Evolutionary conservation across 2,888 invertebrate genomes (phyloP), one percentile per base, ranked within the genome.

Genomic region (Clostera curtula): DNA sequence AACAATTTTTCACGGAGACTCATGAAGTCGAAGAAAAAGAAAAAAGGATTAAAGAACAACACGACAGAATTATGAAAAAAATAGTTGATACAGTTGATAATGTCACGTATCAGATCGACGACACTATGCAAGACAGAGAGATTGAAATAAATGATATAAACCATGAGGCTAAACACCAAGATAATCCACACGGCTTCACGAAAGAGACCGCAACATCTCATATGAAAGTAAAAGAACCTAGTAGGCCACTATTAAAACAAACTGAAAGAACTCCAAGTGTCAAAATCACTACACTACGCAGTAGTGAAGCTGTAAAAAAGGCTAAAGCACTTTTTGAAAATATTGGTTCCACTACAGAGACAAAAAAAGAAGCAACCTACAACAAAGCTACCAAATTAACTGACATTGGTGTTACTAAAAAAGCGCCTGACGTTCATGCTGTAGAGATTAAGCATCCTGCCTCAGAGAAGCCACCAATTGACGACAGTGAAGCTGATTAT

Each of bases 311-410:
- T n/a, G 88, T 91, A 1, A 86, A 88, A 25, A 88, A 88, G 64
- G 91, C 91, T 1, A 91, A 90, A 63, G 88, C 87, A 19, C 59
- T 91, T 17, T 91, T 91, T 65, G 91, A 91, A 71, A 90, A 86
- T 36, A 87, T 88, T 37, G 85, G 86, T 14, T 73, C 80, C 8
- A 68, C 71, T 10, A 63, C 70, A 15, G 55, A 64, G 38, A 66
- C 72, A 44, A 49, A 55, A 5, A 66, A 69, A 42, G 67, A 69
- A 19, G 44, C 46, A 3, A 37, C 39, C 13, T 40, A 55, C 3
- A 26, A 39, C 9, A 73, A 70, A 33, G 49, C 59, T n/a, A 65
- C 76, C 0, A 86, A 85, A 40, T 49, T 85, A 12, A 79, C 79
- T 5, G 86, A 86, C 31, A 85, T 85, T 19, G 79, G 83, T 9